Evolutionary conservation across 2,888 invertebrate species (phyloP), one percentile per base, ranked within the genome.

Genomic region (Vesta saturnalis): DNA sequence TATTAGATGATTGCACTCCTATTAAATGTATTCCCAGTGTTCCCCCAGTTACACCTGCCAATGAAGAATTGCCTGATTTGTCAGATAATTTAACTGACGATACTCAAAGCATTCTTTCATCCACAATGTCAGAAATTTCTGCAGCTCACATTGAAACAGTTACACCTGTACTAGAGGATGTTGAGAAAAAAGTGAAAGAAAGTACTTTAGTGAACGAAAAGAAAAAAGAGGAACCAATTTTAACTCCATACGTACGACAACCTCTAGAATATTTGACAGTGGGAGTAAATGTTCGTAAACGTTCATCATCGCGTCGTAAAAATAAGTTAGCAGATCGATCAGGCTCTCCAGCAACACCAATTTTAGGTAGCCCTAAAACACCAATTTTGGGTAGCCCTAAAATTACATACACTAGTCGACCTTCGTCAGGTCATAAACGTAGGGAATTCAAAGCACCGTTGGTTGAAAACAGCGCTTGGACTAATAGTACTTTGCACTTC

Each of bases 261-360:
- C 91, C 92, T 35, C 84, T 93, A 75, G 94, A 94, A 76, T 92
- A 91, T 78, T 84, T 94, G 70, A 89, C 91, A 59, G 89, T 91
- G 67, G 88, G 87, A 63, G 87, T 88, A 0, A 87, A 88, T 47
- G 89, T 91, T 78, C 89, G 88, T 82, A 92, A 92, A 84, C 91
- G 91, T 81, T 81, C 83, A 1, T 86, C 88, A 72, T 86, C 88
- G 72, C 90, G 91, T 83, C 89, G 90, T 80, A 90, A 89, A 76
- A 89, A 90, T 75, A 88, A 88, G 79, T 88, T 89, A 74, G 83
- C 86, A 3, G 90, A 90, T 74, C 88, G 91, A 21, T 89, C 91
- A 0, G 91, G 92, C 76, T 91, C 91, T 1, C 90, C 91, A 0
- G 87, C 90, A 5, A 89, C 92, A 74, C 91, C 82, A 63, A 83